A percentile compares a stretch with the other conserved stretches of the same genome.
phyloP scores from a whole-genome alignment of 2,113 vertebrate genomes.

The Poicephalus gulielmi region DNA sequence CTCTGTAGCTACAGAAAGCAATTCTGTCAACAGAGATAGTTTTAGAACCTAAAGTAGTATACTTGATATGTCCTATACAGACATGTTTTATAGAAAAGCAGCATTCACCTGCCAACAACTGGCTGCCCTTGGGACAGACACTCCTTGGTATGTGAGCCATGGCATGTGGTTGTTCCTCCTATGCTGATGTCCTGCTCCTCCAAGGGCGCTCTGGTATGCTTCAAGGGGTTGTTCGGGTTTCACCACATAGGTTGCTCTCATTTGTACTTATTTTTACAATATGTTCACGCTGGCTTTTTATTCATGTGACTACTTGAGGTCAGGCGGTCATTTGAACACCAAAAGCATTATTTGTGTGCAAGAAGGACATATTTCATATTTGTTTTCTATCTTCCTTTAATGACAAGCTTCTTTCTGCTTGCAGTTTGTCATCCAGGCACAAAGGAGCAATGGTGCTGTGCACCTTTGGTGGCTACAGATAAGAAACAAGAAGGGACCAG shows the following conservation, averaged over 20 bases:
- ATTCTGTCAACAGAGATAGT: neutral
- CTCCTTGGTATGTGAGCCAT: accelerated
- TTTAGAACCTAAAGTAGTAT: neutral
- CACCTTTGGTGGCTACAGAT: neutral
- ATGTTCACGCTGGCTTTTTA: neutral
- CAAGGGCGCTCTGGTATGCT: accelerated
- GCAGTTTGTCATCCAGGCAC: neutral
- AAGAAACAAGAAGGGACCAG: neutral
- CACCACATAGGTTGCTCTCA: accelerated
- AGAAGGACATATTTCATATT: neutral
- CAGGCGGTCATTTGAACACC: accelerated
- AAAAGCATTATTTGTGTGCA: neutral
- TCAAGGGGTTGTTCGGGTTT: neutral
- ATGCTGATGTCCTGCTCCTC: accelerated
- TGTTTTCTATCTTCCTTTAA: neutral
- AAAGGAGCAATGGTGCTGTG: neutral
- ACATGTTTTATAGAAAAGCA: neutral
- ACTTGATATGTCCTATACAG: neutral
- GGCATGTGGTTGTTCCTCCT: neutral
- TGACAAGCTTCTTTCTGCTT: neutral
- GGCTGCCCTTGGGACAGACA: neutral
- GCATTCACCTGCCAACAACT: neutral
- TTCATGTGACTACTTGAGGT: neutral
- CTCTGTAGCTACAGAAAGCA: neutral
- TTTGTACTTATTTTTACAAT: neutral